phyloP scores from a whole-genome alignment of 2,797 vertebrate species.

The Danio tinwini region DNA sequence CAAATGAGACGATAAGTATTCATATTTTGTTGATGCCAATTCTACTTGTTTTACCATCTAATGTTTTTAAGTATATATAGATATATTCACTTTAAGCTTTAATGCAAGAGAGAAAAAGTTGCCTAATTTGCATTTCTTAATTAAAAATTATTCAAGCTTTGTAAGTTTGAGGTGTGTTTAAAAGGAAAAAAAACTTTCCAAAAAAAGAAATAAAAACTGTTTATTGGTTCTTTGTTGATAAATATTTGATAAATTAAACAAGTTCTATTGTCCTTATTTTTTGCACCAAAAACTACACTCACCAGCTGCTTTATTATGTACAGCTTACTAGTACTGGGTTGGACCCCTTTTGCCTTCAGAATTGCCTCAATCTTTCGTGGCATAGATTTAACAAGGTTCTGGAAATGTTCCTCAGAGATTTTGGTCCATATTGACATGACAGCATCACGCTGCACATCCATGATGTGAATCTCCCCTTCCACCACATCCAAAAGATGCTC shows the following conservation, averaged over 20 bases:
- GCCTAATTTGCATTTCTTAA: constrained; percentile 67
- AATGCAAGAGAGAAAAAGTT: constrained; percentile 86
- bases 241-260: constrained; percentile 76
- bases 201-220: constrained; percentile 30
- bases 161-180: constrained; percentile 18
- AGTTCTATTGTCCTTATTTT: constrained; percentile 39
- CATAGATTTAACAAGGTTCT: no score
- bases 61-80: constrained; percentile 68
- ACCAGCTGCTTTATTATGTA: no score
- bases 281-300: constrained; percentile 10
- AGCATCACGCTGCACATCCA: no score
- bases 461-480: no score
- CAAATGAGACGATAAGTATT: constrained; percentile 29
- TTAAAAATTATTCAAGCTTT: constrained; percentile 37
- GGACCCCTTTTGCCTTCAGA: no score
- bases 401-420: no score
- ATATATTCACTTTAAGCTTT: constrained; percentile 80
- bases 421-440: no score
- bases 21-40: constrained; percentile 61
- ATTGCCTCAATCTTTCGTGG: no score
- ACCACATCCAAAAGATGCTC: no score
- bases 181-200: neutral
- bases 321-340: no score
- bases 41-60: constrained; percentile 68
- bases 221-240: constrained; percentile 70